Conservation (phyloP, 2,113 vertebrate species). For the Bujurquina vittata region DNA sequence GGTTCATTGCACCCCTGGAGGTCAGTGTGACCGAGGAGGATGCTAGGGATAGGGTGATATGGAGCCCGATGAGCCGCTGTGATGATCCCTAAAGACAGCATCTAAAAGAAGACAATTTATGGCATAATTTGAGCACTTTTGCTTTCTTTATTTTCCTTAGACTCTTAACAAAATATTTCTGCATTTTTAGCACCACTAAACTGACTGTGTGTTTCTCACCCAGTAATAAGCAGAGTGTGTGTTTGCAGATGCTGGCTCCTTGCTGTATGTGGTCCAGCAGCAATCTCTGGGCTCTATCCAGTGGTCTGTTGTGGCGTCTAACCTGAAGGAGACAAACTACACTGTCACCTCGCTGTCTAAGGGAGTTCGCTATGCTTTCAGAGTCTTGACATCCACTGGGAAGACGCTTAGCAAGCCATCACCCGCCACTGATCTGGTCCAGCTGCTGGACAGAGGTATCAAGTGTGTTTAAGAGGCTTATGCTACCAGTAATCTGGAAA, state of each 20-base stretch:
- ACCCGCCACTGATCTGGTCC: conserved; percentile 81
- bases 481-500: background rate
- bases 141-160: no score
- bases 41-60: background rate
- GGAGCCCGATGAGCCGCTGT: no score
- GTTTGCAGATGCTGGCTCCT: conserved; percentile 79
- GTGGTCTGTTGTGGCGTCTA: conserved; percentile 85
- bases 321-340: conserved; percentile 84
- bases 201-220: background rate
- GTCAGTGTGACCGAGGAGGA: background rate
- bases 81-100: no score
- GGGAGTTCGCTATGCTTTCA: conserved; percentile 88
- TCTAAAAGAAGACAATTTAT: background rate
- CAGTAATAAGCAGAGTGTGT: background rate
- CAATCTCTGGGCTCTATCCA: conserved; percentile 90
- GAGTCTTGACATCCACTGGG: conserved; percentile 87
- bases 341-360: conserved; percentile 84
- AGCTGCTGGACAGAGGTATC: conserved; percentile 88
- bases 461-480: background rate
- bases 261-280: conserved; percentile 91
- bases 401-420: conserved; percentile 93
- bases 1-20: background rate
- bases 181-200: background rate
- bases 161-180: no score
- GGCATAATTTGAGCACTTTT: no score